These are phyloP conservation scores for Urocynchramus pylzowi DNA, from an alignment of 2,113 vertebrate species.

Conservation along the genomic window DNA sequence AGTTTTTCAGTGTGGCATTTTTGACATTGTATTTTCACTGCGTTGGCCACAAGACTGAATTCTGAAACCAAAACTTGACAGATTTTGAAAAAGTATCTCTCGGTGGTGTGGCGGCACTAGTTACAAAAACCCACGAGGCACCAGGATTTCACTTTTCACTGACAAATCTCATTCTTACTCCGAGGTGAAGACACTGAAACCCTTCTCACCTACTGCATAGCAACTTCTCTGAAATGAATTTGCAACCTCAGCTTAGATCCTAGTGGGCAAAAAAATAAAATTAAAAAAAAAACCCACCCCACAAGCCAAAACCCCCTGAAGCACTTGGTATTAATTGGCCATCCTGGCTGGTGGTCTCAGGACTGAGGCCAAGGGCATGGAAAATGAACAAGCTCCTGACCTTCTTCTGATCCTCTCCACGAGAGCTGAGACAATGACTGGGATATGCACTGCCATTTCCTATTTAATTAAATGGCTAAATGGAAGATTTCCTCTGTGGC, in stretches of 20 bases:
- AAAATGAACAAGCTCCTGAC: conserved; percentile 60
- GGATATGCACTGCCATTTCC: conserved; percentile 56
- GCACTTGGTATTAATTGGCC: conserved; percentile 45
- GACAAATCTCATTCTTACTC: neutral
- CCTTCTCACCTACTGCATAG: neutral
- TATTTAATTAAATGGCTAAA: conserved; percentile 63
- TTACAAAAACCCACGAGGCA: neutral
- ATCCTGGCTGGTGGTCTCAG: conserved; percentile 49
- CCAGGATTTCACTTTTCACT: neutral
- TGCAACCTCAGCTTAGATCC: neutral
- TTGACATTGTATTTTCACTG: neutral
- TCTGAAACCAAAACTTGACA: neutral
- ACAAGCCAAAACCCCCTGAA: neutral
- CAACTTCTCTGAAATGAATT: conserved; percentile 4
- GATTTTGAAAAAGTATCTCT: neutral
- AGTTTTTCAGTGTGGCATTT: neutral
- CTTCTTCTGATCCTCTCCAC: conserved; percentile 59
- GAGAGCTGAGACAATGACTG: conserved; percentile 56
- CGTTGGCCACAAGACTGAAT: neutral
- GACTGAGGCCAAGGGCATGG: conserved; percentile 6
- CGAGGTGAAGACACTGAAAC: conserved; percentile 3
- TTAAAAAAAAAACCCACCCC: neutral
- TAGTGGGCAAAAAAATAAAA: neutral
- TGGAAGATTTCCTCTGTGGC: conserved; percentile 65
- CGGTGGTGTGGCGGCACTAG: neutral